These are phyloP conservation scores for Alsophila aescularia DNA, from an alignment of 2,888 invertebrate genomes.

Conservation along the genomic window DNA sequence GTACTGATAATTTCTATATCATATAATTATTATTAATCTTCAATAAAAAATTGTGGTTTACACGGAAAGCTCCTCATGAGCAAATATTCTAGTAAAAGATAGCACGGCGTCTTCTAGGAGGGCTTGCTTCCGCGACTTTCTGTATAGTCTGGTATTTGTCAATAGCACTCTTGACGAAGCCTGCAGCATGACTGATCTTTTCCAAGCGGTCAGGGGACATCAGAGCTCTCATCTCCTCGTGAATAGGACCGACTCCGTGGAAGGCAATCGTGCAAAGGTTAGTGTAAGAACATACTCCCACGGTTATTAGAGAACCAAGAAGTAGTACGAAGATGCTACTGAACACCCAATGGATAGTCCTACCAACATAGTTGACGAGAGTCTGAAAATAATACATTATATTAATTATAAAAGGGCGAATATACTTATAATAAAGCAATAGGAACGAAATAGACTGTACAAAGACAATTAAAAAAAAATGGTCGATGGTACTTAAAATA, in stretches of 20 bases:
- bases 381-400: constrained; percentile 59
- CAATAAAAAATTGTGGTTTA: neutral
- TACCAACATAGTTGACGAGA: constrained; percentile 63
- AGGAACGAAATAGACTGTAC: too few species aligned
- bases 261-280: constrained; percentile 85
- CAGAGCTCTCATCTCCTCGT: constrained; percentile 81
- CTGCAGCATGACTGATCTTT: constrained; percentile 83
- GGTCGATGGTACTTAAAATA: too few species aligned
- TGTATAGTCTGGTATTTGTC: constrained; percentile 84
- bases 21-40: neutral
- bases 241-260: constrained; percentile 85
- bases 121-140: constrained; percentile 50
- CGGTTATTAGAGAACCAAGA: constrained; percentile 72
- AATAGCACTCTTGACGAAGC: constrained; percentile 85
- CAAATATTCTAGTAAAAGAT: constrained; percentile 38
- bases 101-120: constrained; percentile 56
- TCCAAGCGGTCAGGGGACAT: constrained; percentile 86
- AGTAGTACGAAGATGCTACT: constrained; percentile 77
- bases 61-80: neutral
- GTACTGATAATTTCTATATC: too few species aligned
- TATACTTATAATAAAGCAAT: too few species aligned
- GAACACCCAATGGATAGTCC: constrained; percentile 67
- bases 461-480: too few species aligned
- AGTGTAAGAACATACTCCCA: constrained; percentile 85
- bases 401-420: neutral